Base-by-base conservation (phyloP, 1,140 invertebrate genomes). In the Drosophila nebulosa region DNA sequence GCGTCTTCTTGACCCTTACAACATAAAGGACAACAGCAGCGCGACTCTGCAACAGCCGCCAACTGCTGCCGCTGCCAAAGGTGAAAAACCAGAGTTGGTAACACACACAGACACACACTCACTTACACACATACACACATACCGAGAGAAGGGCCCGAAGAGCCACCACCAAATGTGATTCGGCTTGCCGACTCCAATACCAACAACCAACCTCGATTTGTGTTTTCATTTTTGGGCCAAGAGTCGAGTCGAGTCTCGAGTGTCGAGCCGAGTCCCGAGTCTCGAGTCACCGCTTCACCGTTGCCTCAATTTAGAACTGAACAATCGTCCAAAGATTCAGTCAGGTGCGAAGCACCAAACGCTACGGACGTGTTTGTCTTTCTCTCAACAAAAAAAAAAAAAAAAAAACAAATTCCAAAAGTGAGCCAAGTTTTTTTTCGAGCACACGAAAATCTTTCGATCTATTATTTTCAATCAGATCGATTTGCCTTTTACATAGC, bases 301-400 rank as follows among this genome's bases (percentile, higher is more conserved):
- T 88, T 86, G 83, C 66, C 81, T 90, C 81, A 90, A 86, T 90
- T 90, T 81, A 90, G 89, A 89, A 89, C 78, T 60, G 69, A 69
- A 72, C 72, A 73, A 89, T 78, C 89, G 85, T 67, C 67, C 52
- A 76, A 89, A 90, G 81, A 90, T 91, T 91, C 90, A 91, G 90
- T 91, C 90, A 91, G 90, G 90, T 91, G 90, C 89, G 78, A 91
- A 90, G 90, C 90, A 91, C 90, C 90, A 80, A 89, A 73, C 86
- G 78, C 79, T 77, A 86, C 90, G 88, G 90, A 88, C 90, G 90
- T 91, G 85, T 86, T 64, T 74, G 80, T 78, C 78, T 85, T 74
- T 61, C 69, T 39, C 4, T 32, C 22, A 22, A 30, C n/a, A 3
- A 36, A 26, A 36, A 9, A 57, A 12, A 36, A 59, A 60, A 63